phyloP scores from a whole-genome alignment of 2,113 vertebrate genomes.

The Rhipidura dahli region DNA sequence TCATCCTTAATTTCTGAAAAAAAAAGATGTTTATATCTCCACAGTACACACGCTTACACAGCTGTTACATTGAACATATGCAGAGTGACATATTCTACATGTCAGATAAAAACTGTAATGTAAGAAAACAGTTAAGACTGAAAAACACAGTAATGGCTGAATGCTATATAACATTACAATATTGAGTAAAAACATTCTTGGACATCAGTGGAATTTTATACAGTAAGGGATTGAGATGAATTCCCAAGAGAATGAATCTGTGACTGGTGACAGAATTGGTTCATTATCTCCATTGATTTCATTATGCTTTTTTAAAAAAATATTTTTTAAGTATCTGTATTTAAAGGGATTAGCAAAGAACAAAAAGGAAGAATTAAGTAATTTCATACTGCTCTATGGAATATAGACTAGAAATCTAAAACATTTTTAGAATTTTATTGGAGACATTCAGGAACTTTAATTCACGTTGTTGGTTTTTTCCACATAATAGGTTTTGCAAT shows the following conservation, averaged over 20 bases:
- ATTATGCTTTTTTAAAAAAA: not conserved
- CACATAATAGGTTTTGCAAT: not conserved
- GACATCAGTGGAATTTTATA: not conserved
- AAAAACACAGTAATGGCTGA: not conserved
- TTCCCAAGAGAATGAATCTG: not conserved
- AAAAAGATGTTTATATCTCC: not conserved
- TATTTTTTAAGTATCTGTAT: not conserved
- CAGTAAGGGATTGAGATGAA: not conserved
- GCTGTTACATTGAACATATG: not conserved
- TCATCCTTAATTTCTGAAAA: not conserved
- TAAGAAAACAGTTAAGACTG: not conserved
- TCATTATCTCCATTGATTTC: not conserved
- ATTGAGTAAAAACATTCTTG: not conserved
- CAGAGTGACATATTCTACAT: not conserved
- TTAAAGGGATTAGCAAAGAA: not conserved
- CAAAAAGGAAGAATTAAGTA: not conserved
- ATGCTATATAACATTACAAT: not conserved
- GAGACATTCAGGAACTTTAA: not conserved
- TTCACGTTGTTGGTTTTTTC: not conserved
- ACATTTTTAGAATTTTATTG: not conserved
- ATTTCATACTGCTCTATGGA: not conserved
- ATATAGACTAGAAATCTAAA: not conserved
- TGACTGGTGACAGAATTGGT: not conserved
- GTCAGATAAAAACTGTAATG: not conserved
- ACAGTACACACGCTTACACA: not conserved